Percentiles rank a stretch among this genome's conserved stretches.
Conservation (phyloP, 1,140 invertebrate genomes). For the Drosophila nigromelanica region DNA sequence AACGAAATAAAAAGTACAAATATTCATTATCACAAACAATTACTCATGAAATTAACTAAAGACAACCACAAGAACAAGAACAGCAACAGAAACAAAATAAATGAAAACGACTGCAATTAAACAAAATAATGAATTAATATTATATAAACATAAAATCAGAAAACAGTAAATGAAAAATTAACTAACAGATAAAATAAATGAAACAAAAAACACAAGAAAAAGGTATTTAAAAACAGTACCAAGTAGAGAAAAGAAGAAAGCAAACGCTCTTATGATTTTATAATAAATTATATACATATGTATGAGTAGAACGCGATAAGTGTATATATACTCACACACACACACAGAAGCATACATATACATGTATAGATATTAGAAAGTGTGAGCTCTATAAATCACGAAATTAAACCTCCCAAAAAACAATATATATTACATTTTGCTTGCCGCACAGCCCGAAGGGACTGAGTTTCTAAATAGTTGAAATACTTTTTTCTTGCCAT, state of each 20-base stretch:
- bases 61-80: slow-evolving; percentile 26
- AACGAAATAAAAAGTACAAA: slow-evolving; percentile 82
- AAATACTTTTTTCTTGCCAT: slow-evolving; percentile 29
- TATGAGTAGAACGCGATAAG: slow-evolving; percentile 9
- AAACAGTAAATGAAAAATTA: slow-evolving; percentile 21
- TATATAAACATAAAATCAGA: slow-evolving; percentile 25
- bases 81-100: slow-evolving; percentile 17
- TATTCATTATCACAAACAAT: slow-evolving; percentile 62
- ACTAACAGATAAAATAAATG: slow-evolving; percentile 30
- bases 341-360: neutral
- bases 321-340: slow-evolving; percentile 8
- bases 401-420: slow-evolving; percentile 19
- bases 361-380: slow-evolving; percentile 8
- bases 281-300: slow-evolving; percentile 49
- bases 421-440: slow-evolving; percentile 23
- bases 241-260: slow-evolving; percentile 46
- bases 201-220: slow-evolving; percentile 20
- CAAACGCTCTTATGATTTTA: slow-evolving; percentile 80
- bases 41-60: slow-evolving; percentile 16
- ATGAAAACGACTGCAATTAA: slow-evolving; percentile 65
- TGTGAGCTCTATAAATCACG: slow-evolving; percentile 21
- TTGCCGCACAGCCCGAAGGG: slow-evolving; percentile 37
- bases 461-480: slow-evolving; percentile 34
- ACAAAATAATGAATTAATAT: slow-evolving; percentile 13
- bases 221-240: slow-evolving; percentile 1